These are phyloP conservation scores for Drosophila erecta DNA, from an alignment of 1,140 invertebrate genomes.

Conservation along the genomic window DNA sequence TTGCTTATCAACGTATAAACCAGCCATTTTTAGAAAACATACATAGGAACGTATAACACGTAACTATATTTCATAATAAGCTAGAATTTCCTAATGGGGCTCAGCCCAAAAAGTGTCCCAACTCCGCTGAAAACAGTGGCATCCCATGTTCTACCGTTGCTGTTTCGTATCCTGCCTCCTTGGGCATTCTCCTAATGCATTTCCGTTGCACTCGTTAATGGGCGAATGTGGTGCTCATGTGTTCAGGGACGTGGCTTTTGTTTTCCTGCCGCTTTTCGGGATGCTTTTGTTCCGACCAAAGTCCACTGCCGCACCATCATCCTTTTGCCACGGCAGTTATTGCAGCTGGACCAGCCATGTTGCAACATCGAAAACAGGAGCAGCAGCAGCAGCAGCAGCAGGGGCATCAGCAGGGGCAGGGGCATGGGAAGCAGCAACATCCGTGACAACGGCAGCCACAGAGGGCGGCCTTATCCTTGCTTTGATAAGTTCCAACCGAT, in stretches of 20 bases:
- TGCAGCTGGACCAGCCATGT: conserved; percentile 49
- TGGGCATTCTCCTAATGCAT: conserved; percentile 45
- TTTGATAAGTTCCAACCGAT: conserved; percentile 68
- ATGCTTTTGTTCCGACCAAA: conserved; percentile 54
- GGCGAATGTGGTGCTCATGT: conserved; percentile 26
- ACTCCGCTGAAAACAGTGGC: background rate
- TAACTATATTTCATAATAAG: background rate
- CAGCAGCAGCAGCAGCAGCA: conserved; percentile 2
- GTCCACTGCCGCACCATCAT: background rate
- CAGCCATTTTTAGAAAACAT: no score
- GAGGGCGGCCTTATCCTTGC: conserved; percentile 56
- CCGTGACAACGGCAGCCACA: conserved; percentile 4
- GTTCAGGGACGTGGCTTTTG: conserved; percentile 10
- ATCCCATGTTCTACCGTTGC: background rate
- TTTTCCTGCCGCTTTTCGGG: conserved; percentile 8
- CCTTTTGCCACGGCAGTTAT: conserved; percentile 47
- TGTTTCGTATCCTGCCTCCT: conserved; percentile 13
- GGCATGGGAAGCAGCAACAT: background rate
- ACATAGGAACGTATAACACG: no score
- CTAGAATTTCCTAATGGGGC: background rate
- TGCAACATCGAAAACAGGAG: conserved; percentile 35
- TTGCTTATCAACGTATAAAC: background rate
- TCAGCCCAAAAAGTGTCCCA: background rate
- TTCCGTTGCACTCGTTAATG: conserved; percentile 53
- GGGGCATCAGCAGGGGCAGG: no score